These are phyloP conservation scores for Spinus pinus DNA, from an alignment of 2,797 vertebrate genomes.

Conservation along the genomic window DNA sequence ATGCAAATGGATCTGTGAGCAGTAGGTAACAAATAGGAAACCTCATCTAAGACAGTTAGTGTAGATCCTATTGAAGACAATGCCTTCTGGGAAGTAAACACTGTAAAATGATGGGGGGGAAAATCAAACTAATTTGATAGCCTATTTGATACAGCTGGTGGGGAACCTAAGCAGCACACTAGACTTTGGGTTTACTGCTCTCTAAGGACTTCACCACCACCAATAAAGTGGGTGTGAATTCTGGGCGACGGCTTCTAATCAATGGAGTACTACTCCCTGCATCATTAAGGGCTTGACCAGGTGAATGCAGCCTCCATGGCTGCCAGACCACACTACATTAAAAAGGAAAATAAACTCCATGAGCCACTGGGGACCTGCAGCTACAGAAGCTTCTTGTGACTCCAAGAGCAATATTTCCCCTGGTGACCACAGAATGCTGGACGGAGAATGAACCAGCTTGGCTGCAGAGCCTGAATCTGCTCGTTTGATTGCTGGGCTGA, in stretches of 20 bases:
- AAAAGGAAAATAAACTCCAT: constrained; percentile 17
- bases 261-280: neutral
- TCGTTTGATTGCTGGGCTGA: neutral
- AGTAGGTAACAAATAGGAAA: constrained; percentile 12
- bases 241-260: constrained; percentile 51
- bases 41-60: neutral
- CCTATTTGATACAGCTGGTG: constrained; percentile 50
- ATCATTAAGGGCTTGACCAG: neutral
- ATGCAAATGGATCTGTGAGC: neutral
- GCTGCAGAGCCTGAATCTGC: neutral
- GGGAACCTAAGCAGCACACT: constrained; percentile 13
- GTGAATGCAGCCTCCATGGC: neutral
- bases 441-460: neutral
- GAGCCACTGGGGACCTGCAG: neutral
- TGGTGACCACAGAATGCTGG: neutral
- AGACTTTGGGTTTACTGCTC: constrained; percentile 47
- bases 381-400: constrained; percentile 12
- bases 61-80: neutral
- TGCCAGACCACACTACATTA: constrained; percentile 29
- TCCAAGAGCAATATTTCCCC: neutral
- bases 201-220: constrained; percentile 18
- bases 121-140: constrained; percentile 43
- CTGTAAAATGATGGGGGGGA: neutral
- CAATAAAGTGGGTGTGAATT: constrained; percentile 62
- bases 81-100: constrained; percentile 12